Percentiles rank a stretch among this genome's conserved stretches.
Conservation (phyloP, 2,888 invertebrate genomes). For the Conomelus anceps region DNA sequence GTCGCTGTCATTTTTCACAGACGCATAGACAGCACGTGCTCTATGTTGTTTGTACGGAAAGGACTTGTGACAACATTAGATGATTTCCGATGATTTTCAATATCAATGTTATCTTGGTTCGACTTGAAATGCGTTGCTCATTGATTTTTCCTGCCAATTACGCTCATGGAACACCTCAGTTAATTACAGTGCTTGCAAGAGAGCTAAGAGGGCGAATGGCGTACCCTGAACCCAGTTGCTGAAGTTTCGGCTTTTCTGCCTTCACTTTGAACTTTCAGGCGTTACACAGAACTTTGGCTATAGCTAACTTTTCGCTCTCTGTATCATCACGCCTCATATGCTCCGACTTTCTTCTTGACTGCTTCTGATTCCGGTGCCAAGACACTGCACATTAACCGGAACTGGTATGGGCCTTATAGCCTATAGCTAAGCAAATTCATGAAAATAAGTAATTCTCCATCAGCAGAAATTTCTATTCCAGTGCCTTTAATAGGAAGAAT, state of each 20-base stretch:
- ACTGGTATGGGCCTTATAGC: not conserved
- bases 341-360: not conserved
- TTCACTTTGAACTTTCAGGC: not conserved
- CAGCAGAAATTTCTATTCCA: not conserved
- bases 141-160: not conserved
- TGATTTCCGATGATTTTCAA: too few species aligned
- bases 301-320: not conserved
- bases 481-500: not conserved
- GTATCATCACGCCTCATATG: not conserved
- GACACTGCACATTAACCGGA: not conserved
- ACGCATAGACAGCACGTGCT: not conserved
- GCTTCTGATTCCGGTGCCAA: not conserved
- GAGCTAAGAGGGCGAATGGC: not conserved
- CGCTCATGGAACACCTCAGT: not conserved
- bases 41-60: not conserved
- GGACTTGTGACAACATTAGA: not conserved
- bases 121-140: not conserved
- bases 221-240: not conserved
- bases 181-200: not conserved
- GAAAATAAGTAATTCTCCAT: not conserved
- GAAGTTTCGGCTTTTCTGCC: not conserved
- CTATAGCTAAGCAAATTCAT: not conserved
- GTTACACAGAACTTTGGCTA: not conserved
- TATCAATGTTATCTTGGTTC: not conserved
- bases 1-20: not conserved